Evolutionary conservation across 1,140 invertebrate species (phyloP), one percentile per base, ranked within the genome.

Genomic region (Scylla paramamosain): DNA sequence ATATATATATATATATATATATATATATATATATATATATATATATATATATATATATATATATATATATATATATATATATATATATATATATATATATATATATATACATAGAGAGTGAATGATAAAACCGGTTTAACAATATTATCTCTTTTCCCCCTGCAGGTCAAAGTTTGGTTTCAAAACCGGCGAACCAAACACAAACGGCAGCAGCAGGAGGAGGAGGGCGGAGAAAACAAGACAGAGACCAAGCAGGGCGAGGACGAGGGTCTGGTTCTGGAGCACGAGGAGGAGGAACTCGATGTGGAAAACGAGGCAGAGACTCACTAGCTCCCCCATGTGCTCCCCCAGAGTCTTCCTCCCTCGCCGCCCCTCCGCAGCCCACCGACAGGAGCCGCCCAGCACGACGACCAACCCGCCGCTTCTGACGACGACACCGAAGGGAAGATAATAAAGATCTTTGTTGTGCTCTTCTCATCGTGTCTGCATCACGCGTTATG

Each of bases 131-230:
- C 10, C 52, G 52, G 10, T 59, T 20, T 59, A 14, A 59, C 52
- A 59, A 59, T 14, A 45, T n/a, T 67, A 4, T 29, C 39, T 83
- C 82, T 48, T 31, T 83, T 48, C 77, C 92, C 83, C 83, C 98
- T 97, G 32, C 97, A 99, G 99, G 99, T 99, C 29, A 99, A 99
- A 97, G 99, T 99, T 8, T 99, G 99, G 99, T 99, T 99, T 97
- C 99, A 99, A 97, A 99, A 99, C 97, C 97, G 99, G 96, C 97
- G 99, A 97, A 99, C 99, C 96, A 99, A 99, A 97, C 99, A 99
- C 97, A 99, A 99, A 97, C 97, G 99, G 91, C 98, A 99, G 98
- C 99, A 99, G 97, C 98, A 99, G 96, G 99, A 99, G 96, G 99
- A 99, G 96, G 98, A 99, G 96, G 98, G 96, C 98, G 92, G 97